Evolutionary conservation across 1,140 invertebrate species (phyloP).

Genomic region (Bombyx mandarina): DNA sequence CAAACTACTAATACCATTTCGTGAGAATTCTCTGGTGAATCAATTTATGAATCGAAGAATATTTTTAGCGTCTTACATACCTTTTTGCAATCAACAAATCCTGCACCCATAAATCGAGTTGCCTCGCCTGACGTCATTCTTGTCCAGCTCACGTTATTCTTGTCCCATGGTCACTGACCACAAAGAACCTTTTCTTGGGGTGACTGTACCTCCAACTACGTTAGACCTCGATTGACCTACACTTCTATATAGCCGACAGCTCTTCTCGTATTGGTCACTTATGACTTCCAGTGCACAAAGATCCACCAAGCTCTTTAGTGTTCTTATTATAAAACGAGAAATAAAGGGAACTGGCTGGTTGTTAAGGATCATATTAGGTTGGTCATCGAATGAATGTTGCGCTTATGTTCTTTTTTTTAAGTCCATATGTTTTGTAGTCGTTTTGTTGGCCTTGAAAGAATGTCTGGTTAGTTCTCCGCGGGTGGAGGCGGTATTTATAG

Average conservation of each 20-base stretch:
- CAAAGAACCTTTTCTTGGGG: conserved; percentile 57
- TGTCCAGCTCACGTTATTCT: conserved; percentile 52
- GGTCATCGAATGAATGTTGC: conserved; percentile 24
- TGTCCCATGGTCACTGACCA: conserved; percentile 62
- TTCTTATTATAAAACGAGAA: conserved; percentile 30
- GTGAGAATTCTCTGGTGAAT: too few species aligned
- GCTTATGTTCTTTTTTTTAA: conserved; percentile 43
- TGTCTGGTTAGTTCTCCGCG: conserved; percentile 42
- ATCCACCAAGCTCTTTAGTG: conserved; percentile 19
- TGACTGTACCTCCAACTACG: conserved; percentile 54
- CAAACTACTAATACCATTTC: too few species aligned
- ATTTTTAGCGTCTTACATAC: conserved; percentile 1
- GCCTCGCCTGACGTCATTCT: conserved; percentile 39
- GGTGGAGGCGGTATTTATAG: conserved; percentile 44
- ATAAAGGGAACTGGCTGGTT: conserved; percentile 44
- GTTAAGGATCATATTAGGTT: conserved; percentile 29
- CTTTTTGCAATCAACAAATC: conserved; percentile 4
- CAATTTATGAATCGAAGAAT: background rate
- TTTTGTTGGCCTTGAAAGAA: conserved; percentile 60
- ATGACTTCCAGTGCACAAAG: conserved; percentile 23
- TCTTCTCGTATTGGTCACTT: conserved; percentile 8
- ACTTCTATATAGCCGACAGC: conserved; percentile 1
- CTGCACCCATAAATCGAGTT: conserved; percentile 22
- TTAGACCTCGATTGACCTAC: conserved; percentile 24
- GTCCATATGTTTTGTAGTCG: conserved; percentile 59